Percentiles rank a stretch among this genome's conserved stretches.
phyloP scores from a whole-genome alignment of 2,888 invertebrate species.

The Eremobia ochroleuca region DNA sequence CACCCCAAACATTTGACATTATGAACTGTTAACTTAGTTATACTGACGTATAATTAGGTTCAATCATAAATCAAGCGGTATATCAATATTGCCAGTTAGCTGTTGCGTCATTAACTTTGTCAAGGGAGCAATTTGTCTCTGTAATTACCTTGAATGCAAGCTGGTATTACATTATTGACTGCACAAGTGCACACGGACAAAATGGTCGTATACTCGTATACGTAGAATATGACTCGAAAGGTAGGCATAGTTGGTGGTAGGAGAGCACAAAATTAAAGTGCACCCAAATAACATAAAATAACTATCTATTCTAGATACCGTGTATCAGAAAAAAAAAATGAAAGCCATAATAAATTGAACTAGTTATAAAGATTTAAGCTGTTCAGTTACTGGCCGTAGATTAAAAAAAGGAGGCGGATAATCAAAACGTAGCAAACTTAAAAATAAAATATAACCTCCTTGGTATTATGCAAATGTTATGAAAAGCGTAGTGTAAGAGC shows the following conservation, averaged over 20 bases:
- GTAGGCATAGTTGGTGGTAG: neutral
- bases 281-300: too few species aligned
- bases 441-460: slow-evolving; percentile 67
- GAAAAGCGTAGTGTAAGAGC: slow-evolving; percentile 73
- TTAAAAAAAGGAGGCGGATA: slow-evolving; percentile 51
- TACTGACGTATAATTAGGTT: slow-evolving; percentile 29
- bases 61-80: slow-evolving; percentile 47
- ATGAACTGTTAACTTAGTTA: slow-evolving; percentile 18
- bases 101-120: slow-evolving; percentile 55
- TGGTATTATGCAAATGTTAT: slow-evolving; percentile 74
- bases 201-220: neutral
- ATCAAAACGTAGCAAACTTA: slow-evolving; percentile 61
- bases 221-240: neutral
- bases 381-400: slow-evolving; percentile 29
- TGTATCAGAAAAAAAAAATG: neutral
- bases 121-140: slow-evolving; percentile 54
- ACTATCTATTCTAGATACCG: too few species aligned
- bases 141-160: slow-evolving; percentile 39
- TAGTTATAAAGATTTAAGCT: slow-evolving; percentile 31
- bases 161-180: slow-evolving; percentile 20
- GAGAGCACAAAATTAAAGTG: neutral
- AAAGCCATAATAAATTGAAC: neutral
- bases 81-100: slow-evolving; percentile 51
- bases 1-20: neutral
- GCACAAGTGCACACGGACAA: neutral